Conservation (phyloP, 2,888 invertebrate genomes). For the Hipparchia semele region DNA sequence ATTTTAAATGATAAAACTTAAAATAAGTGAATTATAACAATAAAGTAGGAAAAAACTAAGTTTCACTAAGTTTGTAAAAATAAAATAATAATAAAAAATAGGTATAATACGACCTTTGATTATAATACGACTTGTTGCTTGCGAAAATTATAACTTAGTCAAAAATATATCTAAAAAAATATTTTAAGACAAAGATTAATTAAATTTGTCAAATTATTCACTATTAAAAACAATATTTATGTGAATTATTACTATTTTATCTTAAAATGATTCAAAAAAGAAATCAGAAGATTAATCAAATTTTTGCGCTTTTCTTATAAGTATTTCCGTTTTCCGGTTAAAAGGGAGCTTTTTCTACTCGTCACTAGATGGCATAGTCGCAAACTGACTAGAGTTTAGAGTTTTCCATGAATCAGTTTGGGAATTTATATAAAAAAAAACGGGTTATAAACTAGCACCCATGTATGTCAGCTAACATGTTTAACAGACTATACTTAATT, state of each 20-base stretch:
- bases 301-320: background rate
- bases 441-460: too few species aligned
- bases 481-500: too few species aligned
- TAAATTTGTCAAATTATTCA: background rate
- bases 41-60: background rate
- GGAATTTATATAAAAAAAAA: too few species aligned
- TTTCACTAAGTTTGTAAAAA: background rate
- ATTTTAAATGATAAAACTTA: constrained; percentile 4
- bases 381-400: background rate
- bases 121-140: too few species aligned
- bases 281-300: background rate
- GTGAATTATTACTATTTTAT: too few species aligned
- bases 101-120: too few species aligned
- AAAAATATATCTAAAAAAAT: background rate
- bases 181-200: background rate
- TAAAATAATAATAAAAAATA: background rate
- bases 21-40: background rate
- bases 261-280: background rate
- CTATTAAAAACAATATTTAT: too few species aligned
- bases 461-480: too few species aligned
- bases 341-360: constrained; percentile 20
- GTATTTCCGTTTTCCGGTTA: constrained; percentile 2
- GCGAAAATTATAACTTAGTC: background rate
- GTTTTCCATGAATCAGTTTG: too few species aligned
- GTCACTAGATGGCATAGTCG: constrained; percentile 32